Base-by-base conservation (phyloP, 1,140 invertebrate species). In the Drosophila lowei region DNA sequence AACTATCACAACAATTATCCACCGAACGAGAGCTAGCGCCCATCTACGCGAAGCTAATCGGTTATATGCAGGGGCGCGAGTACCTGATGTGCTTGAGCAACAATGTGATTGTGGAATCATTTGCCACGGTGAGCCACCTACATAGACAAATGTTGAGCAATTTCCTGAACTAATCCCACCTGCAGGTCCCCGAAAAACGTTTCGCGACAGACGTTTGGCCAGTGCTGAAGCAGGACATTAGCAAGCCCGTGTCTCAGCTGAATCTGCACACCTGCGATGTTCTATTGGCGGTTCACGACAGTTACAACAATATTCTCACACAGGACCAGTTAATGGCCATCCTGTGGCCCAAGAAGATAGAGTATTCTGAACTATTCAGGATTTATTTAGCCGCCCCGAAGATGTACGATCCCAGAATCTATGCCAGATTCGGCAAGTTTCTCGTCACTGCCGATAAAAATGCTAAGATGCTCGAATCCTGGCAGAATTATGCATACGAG, bases 141-240 rank as follows among this genome's bases (percentile, higher is more conserved):
- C 34, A n/a, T 2, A 8, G 7, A 55, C 13, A 53, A 30, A 30
- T 30, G 30, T 9, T 18, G 2, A 44, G 15, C 2, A 30, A 3
- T 44, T 38, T 0, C 2, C 16, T 7, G 18, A 28, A 59, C 16
- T 64, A 1, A 5, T 38, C 3, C 30, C 48, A 49, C 62, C 8
- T 9, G n/a, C 43, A 15, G 6, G 0, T 88, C 75, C 3, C 8
- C 68, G 42, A 43, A 47, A 0, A 11, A 62, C 4, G 59, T 0
- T 88, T 86, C 4, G 9, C 68, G 23, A 43, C 46, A 1, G 8
- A 62, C 3, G 59, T 88, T 1, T 86, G 81, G 81, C 73, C 68
- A 0, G 13, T 72, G 7, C 16, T 86, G 6, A 41, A 78, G 23
- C 11, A 43, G 0, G 38, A 55, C 0, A 16, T 88, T 4, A 48